phyloP scores from a whole-genome alignment of 2,113 vertebrate species.

The Orcinus orca region DNA sequence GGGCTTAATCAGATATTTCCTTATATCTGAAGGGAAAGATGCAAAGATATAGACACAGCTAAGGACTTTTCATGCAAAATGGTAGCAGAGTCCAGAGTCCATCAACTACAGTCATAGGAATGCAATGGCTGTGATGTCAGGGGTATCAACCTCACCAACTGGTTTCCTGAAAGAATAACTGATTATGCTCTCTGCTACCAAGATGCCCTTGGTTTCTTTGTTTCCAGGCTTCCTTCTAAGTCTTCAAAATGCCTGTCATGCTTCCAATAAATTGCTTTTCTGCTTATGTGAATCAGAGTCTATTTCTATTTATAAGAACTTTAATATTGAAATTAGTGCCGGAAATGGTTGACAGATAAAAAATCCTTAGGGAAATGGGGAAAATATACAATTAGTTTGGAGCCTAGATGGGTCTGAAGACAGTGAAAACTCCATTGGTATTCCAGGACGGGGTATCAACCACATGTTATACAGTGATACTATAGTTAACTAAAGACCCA shows the following conservation, averaged over 20 bases:
- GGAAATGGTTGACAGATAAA: not conserved
- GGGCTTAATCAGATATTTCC: not conserved
- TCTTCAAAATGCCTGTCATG: not conserved
- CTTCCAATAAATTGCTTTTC: not conserved
- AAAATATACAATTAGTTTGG: not conserved
- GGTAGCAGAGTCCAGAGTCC: not conserved
- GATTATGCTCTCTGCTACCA: not conserved
- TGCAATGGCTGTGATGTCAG: not conserved
- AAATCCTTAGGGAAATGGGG: not conserved
- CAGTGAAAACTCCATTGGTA: not conserved
- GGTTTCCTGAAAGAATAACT: not conserved
- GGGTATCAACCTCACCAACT: not conserved
- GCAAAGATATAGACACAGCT: not conserved
- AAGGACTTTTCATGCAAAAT: not conserved
- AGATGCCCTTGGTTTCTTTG: not conserved
- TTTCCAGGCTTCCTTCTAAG: not conserved
- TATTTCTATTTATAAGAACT: not conserved
- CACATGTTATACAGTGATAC: not conserved
- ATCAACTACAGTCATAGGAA: fast-evolving
- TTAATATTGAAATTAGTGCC: not conserved
- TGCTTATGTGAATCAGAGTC: not conserved
- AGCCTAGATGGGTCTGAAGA: not conserved
- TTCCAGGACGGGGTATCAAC: not conserved
- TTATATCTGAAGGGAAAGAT: not conserved
- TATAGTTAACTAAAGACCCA: not conserved